A percentile compares a stretch with the other conserved stretches of the same genome.
Conservation (phyloP, 2,888 invertebrate species). For the Tetanocera ferruginea region DNA sequence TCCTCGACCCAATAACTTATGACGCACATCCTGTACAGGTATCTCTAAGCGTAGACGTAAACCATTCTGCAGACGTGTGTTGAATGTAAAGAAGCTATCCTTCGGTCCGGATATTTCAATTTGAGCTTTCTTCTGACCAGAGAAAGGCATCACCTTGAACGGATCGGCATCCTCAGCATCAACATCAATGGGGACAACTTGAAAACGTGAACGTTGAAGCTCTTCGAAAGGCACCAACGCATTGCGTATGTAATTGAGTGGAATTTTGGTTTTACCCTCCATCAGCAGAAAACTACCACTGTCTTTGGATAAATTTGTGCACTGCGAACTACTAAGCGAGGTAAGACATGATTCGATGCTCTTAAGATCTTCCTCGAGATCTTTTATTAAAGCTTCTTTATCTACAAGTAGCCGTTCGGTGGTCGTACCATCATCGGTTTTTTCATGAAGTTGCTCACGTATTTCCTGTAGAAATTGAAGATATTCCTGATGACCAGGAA, state of each 20-base stretch:
- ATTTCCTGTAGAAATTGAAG: constrained; percentile 59
- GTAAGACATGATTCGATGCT: constrained; percentile 67
- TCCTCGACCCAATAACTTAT: constrained; percentile 58
- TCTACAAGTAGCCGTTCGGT: constrained; percentile 55
- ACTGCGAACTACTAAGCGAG: constrained; percentile 66
- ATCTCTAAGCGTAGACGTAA: constrained; percentile 65
- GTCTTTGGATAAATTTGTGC: constrained; percentile 67
- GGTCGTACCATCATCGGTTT: constrained; percentile 45
- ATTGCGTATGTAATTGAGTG: constrained; percentile 66
- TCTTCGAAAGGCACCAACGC: constrained; percentile 67
- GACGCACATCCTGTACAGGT: constrained; percentile 54
- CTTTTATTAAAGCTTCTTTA: constrained; percentile 53
- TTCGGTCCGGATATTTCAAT: constrained; percentile 54
- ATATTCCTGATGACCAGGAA: constrained; percentile 61
- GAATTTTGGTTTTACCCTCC: constrained; percentile 64
- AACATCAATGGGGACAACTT: constrained; percentile 58
- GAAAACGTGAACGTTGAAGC: constrained; percentile 62
- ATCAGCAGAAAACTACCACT: constrained; percentile 67
- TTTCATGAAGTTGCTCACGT: constrained; percentile 54
- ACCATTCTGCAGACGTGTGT: constrained; percentile 61
- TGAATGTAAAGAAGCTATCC: constrained; percentile 66
- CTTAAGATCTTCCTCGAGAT: constrained; percentile 63
- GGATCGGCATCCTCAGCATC: constrained; percentile 62
- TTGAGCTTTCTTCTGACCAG: constrained; percentile 65
- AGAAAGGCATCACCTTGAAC: constrained; percentile 62